Percentiles rank a stretch among this genome's conserved stretches.
Evolutionary conservation across 2,113 vertebrate genomes (phyloP).

Genomic region (Carollia perspicillata): DNA sequence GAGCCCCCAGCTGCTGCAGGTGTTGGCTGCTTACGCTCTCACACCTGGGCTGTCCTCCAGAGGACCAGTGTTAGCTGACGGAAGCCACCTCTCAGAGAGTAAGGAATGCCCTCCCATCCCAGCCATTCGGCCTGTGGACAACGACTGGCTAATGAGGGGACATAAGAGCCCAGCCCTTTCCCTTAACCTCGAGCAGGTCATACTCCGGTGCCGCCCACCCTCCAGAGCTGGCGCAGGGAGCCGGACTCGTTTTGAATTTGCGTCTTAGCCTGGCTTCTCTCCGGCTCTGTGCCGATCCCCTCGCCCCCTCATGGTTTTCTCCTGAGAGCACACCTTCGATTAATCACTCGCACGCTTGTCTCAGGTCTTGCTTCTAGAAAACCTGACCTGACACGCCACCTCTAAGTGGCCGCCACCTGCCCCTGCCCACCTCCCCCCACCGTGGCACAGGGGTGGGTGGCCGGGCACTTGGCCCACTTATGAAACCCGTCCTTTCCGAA

Average conservation of each 20-base stretch:
- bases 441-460: neutral
- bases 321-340: neutral
- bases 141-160: neutral
- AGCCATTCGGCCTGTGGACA: neutral
- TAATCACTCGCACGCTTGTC: accelerated
- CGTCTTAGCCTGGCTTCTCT: neutral
- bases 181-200: neutral
- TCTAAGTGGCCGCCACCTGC: neutral
- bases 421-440: neutral
- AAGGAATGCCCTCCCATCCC: neutral
- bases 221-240: neutral
- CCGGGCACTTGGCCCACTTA: neutral
- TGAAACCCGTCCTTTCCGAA: neutral
- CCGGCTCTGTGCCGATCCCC: neutral
- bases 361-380: neutral
- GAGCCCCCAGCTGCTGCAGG: neutral
- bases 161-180: neutral
- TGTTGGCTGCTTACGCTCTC: neutral
- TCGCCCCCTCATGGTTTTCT: neutral
- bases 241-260: neutral
- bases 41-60: neutral
- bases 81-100: neutral
- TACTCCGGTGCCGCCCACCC: accelerated
- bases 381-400: neutral
- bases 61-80: neutral